These are phyloP conservation scores for Cylloceria caligata DNA, from an alignment of 2,888 invertebrate species.

Conservation along the genomic window DNA sequence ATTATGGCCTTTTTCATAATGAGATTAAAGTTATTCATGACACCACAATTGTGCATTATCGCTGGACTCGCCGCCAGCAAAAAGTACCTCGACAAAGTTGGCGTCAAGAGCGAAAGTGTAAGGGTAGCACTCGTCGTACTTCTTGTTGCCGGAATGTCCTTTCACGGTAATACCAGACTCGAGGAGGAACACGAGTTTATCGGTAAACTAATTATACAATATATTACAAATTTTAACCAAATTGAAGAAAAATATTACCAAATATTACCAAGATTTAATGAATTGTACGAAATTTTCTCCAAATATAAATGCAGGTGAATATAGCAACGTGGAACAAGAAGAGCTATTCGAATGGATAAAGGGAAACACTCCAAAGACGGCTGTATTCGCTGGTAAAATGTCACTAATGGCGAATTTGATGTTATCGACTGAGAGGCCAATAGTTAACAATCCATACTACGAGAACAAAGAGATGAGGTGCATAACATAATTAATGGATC, in stretches of 20 bases:
- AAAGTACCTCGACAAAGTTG: conserved; percentile 86
- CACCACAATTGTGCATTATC: conserved; percentile 91
- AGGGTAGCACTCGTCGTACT: conserved; percentile 84
- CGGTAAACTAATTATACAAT: conserved; percentile 75
- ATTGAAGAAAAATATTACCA: background rate
- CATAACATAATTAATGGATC: conserved; percentile 45
- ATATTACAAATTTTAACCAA: background rate
- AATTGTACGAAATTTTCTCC: background rate
- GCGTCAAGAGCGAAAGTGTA: conserved; percentile 81
- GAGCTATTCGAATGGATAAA: conserved; percentile 92
- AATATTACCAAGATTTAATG: background rate
- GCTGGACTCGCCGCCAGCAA: conserved; percentile 88
- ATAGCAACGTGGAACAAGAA: conserved; percentile 90
- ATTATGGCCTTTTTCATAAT: conserved; percentile 91
- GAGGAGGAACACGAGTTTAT: conserved; percentile 85
- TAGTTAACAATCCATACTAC: conserved; percentile 95
- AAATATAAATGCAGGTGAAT: conserved; percentile 87
- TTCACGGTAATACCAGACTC: conserved; percentile 86
- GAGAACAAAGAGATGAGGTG: conserved; percentile 92
- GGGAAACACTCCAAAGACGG: conserved; percentile 87
- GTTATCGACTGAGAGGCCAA: conserved; percentile 90
- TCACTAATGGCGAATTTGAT: conserved; percentile 93
- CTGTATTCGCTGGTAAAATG: conserved; percentile 95
- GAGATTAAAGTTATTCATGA: conserved; percentile 92
- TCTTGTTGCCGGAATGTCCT: conserved; percentile 86